Conservation (phyloP, 2,888 invertebrate species). For the Eustalomyia histrio region DNA sequence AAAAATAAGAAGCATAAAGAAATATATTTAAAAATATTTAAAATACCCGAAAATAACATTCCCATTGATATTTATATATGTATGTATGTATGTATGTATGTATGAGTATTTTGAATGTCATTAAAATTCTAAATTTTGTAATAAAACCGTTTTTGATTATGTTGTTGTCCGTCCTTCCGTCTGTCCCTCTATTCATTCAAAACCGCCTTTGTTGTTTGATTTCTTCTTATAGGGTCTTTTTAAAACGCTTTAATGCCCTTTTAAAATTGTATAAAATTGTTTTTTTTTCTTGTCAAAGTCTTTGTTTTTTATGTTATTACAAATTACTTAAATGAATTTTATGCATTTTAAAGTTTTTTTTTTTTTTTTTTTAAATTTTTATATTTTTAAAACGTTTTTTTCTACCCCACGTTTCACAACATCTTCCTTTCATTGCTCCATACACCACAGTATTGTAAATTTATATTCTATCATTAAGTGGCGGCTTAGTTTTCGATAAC, state of each 20-base stretch:
- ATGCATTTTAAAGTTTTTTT: slow-evolving; percentile 51
- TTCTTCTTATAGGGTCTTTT: slow-evolving; percentile 43
- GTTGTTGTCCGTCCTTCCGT: too few species aligned
- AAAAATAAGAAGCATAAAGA: slow-evolving; percentile 39
- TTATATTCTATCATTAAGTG: slow-evolving; percentile 61
- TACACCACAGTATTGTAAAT: not conserved
- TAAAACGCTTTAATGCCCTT: slow-evolving; percentile 57
- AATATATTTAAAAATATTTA: slow-evolving; percentile 32
- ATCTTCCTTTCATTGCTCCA: slow-evolving; percentile 30
- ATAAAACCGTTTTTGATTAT: not conserved
- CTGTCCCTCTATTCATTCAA: slow-evolving; percentile 12
- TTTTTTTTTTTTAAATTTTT: slow-evolving; percentile 1
- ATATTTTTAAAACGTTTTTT: slow-evolving; percentile 9
- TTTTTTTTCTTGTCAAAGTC: slow-evolving; percentile 26
- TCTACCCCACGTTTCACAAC: slow-evolving; percentile 35
- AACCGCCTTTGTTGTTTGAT: slow-evolving; percentile 43
- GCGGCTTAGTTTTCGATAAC: slow-evolving; percentile 62
- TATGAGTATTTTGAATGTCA: slow-evolving; percentile 38
- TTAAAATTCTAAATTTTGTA: slow-evolving; percentile 30
- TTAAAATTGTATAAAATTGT: slow-evolving; percentile 21
- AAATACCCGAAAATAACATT: slow-evolving; percentile 4
- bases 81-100: too few species aligned
- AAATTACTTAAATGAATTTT: slow-evolving; percentile 63
- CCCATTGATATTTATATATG: slow-evolving; percentile 16
- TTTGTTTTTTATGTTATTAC: slow-evolving; percentile 55